phyloP scores from a whole-genome alignment of 2,888 invertebrate genomes.

The Meiosimyza decipiens region DNA sequence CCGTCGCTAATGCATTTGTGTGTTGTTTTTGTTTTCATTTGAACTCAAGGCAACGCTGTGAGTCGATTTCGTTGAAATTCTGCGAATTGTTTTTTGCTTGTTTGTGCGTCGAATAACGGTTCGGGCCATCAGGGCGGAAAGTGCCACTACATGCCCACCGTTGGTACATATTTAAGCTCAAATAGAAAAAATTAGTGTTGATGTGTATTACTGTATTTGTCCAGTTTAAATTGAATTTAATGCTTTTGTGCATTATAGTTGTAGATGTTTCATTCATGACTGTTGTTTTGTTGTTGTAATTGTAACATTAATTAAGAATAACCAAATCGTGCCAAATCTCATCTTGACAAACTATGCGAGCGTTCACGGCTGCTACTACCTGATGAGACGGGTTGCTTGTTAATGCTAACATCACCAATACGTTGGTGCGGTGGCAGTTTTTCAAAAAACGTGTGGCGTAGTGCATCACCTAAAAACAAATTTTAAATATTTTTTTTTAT shows the following conservation, averaged over 20 bases:
- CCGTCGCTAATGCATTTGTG: too few species aligned
- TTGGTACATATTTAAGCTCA: too few species aligned
- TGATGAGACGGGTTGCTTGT: constrained; percentile 56
- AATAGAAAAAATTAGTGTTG: too few species aligned
- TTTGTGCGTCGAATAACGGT: too few species aligned
- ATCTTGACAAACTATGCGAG: constrained; percentile 70
- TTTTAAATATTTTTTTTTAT: not conserved
- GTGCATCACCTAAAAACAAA: constrained; percentile 75
- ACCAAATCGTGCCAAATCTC: constrained; percentile 68
- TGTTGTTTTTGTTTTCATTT: too few species aligned
- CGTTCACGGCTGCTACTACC: constrained; percentile 71
- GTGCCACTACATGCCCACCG: too few species aligned
- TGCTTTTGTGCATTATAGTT: constrained; percentile 10
- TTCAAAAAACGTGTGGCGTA: constrained; percentile 93
- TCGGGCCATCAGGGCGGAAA: too few species aligned
- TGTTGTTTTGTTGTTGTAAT: constrained; percentile 34
- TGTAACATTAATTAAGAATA: constrained; percentile 65
- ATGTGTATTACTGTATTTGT: not conserved
- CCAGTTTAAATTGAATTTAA: not conserved
- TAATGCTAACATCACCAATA: constrained; percentile 70
- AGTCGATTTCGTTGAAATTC: too few species aligned
- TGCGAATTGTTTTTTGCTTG: too few species aligned
- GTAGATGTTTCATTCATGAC: constrained; percentile 35
- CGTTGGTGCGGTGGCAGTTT: constrained; percentile 83
- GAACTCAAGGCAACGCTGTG: too few species aligned